phyloP scores from a whole-genome alignment of 2,797 vertebrate genomes.

The Falco novaeseelandiae region DNA sequence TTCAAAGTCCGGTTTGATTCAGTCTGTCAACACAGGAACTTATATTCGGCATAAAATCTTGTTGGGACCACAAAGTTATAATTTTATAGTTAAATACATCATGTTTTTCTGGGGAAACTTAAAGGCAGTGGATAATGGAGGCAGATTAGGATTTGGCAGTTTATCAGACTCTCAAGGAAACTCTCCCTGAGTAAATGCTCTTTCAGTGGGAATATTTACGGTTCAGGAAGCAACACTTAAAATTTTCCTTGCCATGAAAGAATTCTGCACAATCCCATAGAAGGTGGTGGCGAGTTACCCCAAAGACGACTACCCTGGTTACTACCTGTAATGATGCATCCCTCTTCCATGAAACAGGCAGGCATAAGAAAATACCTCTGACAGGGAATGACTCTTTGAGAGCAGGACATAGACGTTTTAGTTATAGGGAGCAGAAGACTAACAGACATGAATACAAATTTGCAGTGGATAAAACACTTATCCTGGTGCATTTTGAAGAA shows the following conservation, averaged over 20 bases:
- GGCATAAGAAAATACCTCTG: not conserved
- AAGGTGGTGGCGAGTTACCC: not conserved
- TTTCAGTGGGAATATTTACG: not conserved
- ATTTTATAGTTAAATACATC: conserved; percentile 15
- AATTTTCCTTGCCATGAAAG: not conserved
- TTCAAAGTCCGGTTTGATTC: not conserved
- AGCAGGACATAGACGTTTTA: not conserved
- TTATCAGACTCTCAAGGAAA: not conserved
- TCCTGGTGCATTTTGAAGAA: not conserved
- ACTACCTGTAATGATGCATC: not conserved
- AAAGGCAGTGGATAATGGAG: not conserved
- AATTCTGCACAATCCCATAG: not conserved
- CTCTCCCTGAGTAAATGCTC: not conserved
- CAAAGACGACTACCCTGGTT: not conserved
- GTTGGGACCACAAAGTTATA: not conserved
- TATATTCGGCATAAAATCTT: not conserved
- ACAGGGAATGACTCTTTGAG: not conserved
- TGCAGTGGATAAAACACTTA: not conserved
- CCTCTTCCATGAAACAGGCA: not conserved
- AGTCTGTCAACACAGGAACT: not conserved
- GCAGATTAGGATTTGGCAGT: conserved; percentile 12
- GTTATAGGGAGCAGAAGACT: not conserved
- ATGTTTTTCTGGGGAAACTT: not conserved
- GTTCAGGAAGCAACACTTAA: not conserved
- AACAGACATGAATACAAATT: not conserved